Evolutionary conservation across 2,113 vertebrate species (phyloP).

Genomic region (Panthera leo): DNA sequence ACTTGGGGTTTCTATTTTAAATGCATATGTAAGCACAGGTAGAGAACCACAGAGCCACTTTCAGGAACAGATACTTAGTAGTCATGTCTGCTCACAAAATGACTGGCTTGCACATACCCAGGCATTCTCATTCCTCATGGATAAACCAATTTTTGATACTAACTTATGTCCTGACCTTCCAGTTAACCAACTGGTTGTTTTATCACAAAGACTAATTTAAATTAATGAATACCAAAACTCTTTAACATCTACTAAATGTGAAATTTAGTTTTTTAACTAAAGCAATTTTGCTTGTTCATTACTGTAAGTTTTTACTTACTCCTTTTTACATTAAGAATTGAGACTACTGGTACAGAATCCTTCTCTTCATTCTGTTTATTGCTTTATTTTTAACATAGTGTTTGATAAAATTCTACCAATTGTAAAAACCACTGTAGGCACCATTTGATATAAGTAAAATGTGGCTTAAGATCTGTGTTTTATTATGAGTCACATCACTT

Average conservation of each 20-base stretch:
- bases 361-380: slow-evolving; percentile 38
- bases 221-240: background rate
- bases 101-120: background rate
- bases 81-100: background rate
- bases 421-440: background rate
- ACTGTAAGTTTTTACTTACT: background rate
- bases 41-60: background rate
- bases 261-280: slow-evolving; percentile 6
- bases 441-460: slow-evolving; percentile 30
- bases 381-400: slow-evolving; percentile 41
- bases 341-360: background rate
- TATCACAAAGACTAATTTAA: background rate
- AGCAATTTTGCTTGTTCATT: slow-evolving; percentile 35
- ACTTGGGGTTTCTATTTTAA: background rate
- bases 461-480: background rate
- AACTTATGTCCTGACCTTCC: background rate
- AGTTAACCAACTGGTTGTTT: background rate
- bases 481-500: background rate
- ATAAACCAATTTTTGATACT: background rate
- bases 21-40: background rate
- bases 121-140: background rate
- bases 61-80: background rate
- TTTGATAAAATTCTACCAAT: slow-evolving; percentile 39
- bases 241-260: background rate
- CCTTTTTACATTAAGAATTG: slow-evolving; percentile 40